Evolutionary conservation across 2,888 invertebrate genomes (phyloP), one percentile per base, ranked within the genome.

Genomic region (Cosmorhoe ocellata): DNA sequence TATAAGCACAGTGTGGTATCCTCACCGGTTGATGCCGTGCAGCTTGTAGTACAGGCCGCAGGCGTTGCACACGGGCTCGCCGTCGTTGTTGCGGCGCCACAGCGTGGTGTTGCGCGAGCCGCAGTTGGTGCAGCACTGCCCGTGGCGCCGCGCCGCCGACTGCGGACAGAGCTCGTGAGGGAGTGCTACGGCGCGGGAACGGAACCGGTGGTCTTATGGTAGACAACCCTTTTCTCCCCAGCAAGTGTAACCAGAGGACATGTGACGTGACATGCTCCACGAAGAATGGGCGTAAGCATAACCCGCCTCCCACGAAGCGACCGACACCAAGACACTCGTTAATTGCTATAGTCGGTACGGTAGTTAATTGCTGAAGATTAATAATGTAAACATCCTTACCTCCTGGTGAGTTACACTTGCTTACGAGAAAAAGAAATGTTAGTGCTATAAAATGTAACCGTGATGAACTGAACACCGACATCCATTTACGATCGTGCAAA

Each of bases 51-150:
- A 99, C 41, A 99, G 93, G 0, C 98, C 99, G 82, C 99, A 99
- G 9, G 99, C 98, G 91, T 99, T 99, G 91, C 99, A 99, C 32
- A 99, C 99, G 0, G 99, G 98, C 84, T 99, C 98, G 37, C 99
- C 99, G 77, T 98, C 97, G 88, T 98, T 88, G 91, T 99, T 99
- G 61, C 99, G 93, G 48, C 99, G 92, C 99, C 99, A 99, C 44
- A 99, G 92, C 13, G 99, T 99, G 36, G 99, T 99, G 69, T 97
- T 97, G 51, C 96, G 93, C n/a, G 99, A 99, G 53, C 97, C 96
- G 85, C 99, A 99, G 91, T 99, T 99, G 59, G 98, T 97, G 90
- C 99, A 99, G 78, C 95, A 95, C 63, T 98, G 92, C 0, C 98
- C 98, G 71, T 97, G 91, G 8, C 99, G 93, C 63, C 98, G 92